phyloP scores from a whole-genome alignment of 1,140 invertebrate species.

The Pachypsylla venusta region DNA sequence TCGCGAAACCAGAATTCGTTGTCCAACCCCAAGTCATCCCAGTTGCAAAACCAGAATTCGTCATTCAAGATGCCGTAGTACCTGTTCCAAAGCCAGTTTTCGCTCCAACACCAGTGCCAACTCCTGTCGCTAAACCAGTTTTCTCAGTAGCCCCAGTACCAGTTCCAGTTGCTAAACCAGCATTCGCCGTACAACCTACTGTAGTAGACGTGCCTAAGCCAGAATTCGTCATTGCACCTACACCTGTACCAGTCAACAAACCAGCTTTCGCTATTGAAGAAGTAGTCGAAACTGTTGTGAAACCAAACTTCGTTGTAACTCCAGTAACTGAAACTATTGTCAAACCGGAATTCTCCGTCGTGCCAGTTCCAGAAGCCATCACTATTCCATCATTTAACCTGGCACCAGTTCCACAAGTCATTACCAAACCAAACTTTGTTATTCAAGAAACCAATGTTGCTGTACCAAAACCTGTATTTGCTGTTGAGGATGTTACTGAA shows the following conservation, averaged over 20 bases:
- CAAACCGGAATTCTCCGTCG: background rate
- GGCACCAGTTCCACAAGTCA: background rate
- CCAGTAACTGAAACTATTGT: background rate
- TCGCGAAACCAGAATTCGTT: background rate
- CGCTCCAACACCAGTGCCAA: background rate
- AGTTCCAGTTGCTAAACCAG: background rate
- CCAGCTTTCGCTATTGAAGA: background rate
- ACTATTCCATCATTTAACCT: background rate
- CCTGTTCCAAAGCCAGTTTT: background rate
- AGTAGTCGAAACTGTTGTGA: background rate
- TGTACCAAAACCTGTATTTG: background rate
- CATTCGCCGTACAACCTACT: background rate
- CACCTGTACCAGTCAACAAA: background rate
- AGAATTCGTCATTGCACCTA: background rate
- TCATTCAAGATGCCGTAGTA: background rate
- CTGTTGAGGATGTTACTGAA: background rate
- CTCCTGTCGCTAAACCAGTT: background rate
- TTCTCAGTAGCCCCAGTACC: constrained; percentile 1
- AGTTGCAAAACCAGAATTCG: constrained; percentile 1
- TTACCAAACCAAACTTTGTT: constrained; percentile 1
- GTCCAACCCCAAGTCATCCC: background rate
- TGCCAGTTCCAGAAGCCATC: background rate
- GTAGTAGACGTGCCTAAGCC: background rate
- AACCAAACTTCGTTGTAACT: background rate
- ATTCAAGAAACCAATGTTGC: constrained; percentile 6